Evolutionary conservation across 2,113 vertebrate species (phyloP).

Genomic region (Antigone vipio): DNA sequence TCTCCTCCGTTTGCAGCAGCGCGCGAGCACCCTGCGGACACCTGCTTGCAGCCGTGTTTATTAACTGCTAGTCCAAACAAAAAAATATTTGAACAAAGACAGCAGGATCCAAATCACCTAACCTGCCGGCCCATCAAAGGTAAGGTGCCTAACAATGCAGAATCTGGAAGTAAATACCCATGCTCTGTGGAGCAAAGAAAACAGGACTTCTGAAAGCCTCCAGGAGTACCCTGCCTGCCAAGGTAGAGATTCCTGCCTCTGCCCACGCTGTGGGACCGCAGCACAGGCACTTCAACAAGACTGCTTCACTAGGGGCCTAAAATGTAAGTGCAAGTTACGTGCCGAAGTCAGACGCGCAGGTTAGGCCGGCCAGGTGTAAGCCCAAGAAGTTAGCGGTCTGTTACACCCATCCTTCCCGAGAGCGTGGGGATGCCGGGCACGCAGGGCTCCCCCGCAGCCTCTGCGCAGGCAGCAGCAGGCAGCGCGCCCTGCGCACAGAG

Average conservation of each 20-base stretch:
- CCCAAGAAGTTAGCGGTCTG: neutral
- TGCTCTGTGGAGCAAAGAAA: neutral
- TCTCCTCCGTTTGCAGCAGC: neutral
- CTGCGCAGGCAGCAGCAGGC: fast-evolving
- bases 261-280: fast-evolving
- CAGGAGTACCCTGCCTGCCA: neutral
- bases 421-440: fast-evolving
- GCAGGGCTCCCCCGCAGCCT: fast-evolving
- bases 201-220: neutral
- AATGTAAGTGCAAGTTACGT: neutral
- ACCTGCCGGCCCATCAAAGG: fast-evolving
- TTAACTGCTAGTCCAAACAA: neutral
- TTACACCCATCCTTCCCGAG: fast-evolving
- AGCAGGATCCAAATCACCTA: neutral
- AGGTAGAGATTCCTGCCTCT: neutral
- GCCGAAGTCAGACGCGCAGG: neutral
- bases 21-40: fast-evolving
- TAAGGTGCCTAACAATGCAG: neutral
- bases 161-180: neutral
- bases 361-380: neutral
- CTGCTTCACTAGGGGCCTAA: fast-evolving
- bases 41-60: fast-evolving
- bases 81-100: neutral
- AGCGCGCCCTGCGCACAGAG: neutral
- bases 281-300: no score